Evolutionary conservation across 2,113 vertebrate genomes (phyloP), one percentile per base, ranked within the genome.

Genomic region (Nyctereutes procyonoides): DNA sequence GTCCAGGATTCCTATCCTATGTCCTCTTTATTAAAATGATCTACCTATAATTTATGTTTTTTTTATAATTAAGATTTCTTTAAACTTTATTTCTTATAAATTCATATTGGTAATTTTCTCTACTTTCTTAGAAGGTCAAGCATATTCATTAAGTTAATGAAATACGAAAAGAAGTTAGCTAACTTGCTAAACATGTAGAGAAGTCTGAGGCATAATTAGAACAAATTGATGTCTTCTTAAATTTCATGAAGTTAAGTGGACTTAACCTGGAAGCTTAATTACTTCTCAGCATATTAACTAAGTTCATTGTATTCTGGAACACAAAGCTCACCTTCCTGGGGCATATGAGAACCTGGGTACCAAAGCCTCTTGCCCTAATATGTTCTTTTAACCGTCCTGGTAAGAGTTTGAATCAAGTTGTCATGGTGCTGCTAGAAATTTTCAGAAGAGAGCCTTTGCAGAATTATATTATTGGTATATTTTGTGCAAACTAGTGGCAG

Each of bases 161-260:
- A 92, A 80, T 74, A 65, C 20, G 88, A 28, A 89, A 69, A 26
- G 76, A 81, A 80, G 5, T 86, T 30, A 73, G 15, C 81, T 84
- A 69, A 79, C 63, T 93, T 92, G 16, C 38, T 95, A 67, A 95
- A 86, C 81, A 88, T 69, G 38, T 43, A 89, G 48, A 56, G 28
- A 92, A 80, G 28, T 93, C 30, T 93, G 32, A 83, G 51, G 71
- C 93, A 80, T 86, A 80, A 89, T 71, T 94, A 82, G 32, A 95
- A 94, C 35, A 86, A 96, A 86, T 86, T 55, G 58, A 20, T 62
- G 13, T 92, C 48, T 74, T 93, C 74, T 73, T 90, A 24, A 90
- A 88, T 35, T 30, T 92, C 8, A 95, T 62, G 84, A 77, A 60
- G 63, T 58, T 67, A 51, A 76, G 30, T 92, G 62, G 26, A 62